Evolutionary conservation across 2,113 vertebrate species (phyloP).

Genomic region (Phylloscopus whistleri): DNA sequence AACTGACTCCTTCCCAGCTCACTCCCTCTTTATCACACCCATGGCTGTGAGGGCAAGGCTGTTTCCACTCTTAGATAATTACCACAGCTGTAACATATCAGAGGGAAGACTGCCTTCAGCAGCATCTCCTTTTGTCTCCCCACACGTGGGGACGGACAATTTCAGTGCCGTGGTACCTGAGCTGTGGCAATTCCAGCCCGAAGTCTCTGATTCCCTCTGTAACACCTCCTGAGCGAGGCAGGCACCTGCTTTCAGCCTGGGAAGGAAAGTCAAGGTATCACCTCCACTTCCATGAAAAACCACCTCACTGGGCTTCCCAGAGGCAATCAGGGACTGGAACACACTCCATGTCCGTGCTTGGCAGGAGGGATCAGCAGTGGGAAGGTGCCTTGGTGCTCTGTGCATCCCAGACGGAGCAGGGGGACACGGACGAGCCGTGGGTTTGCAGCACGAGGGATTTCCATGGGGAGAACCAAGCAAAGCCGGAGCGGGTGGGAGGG

Average conservation of each 20-base stretch:
- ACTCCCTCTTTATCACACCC: too few relatives aligned
- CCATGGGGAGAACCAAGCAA: rapidly evolving
- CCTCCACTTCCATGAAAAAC: background rate
- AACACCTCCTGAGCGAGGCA: background rate
- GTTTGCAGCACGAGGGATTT: background rate
- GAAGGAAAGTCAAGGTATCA: background rate
- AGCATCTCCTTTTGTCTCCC: too few relatives aligned
- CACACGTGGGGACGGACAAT: background rate
- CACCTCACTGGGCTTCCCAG: background rate
- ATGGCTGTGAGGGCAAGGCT: too few relatives aligned
- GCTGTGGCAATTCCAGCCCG: rapidly evolving
- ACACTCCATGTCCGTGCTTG: rapidly evolving
- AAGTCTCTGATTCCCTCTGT: background rate
- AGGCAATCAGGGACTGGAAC: background rate
- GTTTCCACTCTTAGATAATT: too few relatives aligned
- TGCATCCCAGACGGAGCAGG: background rate
- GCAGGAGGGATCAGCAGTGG: background rate
- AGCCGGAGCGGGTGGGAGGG: background rate
- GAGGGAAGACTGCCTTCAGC: too few relatives aligned
- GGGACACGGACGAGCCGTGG: background rate
- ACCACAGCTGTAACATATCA: too few relatives aligned
- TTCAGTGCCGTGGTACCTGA: background rate
- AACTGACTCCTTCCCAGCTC: too few relatives aligned
- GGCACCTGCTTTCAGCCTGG: background rate
- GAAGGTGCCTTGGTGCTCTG: background rate